Percentiles rank a stretch among this genome's conserved stretches.
Conservation (phyloP, 2,888 invertebrate species). For the Luperina testacea region DNA sequence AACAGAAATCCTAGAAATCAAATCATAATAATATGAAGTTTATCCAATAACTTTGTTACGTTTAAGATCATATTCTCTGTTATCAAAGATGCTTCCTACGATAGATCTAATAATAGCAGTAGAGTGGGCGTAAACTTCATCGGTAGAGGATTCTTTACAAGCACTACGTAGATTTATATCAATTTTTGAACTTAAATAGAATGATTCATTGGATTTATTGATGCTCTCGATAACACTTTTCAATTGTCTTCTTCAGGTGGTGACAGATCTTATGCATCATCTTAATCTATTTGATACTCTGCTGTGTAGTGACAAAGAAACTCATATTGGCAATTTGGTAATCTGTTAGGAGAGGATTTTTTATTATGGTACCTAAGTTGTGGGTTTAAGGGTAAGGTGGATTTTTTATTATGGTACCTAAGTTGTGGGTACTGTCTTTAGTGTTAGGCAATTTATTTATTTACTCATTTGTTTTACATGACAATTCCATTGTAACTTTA, state of each 20-base stretch:
- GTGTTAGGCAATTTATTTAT: background rate
- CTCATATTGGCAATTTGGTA: background rate
- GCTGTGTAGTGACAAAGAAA: background rate
- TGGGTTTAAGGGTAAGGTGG: no score
- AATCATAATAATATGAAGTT: slow-evolving; percentile 17
- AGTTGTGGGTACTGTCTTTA: no score
- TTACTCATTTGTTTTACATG: background rate
- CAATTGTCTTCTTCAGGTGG: background rate
- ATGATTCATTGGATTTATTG: background rate
- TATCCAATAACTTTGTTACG: background rate
- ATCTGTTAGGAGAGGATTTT: no score
- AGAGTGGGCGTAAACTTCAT: slow-evolving; percentile 27
- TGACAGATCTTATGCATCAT: background rate
- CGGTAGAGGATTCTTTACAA: background rate
- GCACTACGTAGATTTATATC: background rate
- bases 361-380: background rate
- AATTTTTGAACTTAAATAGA: background rate
- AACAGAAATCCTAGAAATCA: slow-evolving; percentile 10
- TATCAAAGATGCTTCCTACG: slow-evolving; percentile 16
- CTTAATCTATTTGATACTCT: background rate
- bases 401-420: no score
- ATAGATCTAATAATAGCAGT: background rate
- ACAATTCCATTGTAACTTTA: background rate
- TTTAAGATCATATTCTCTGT: background rate
- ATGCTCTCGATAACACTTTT: background rate